Evolutionary conservation across 2,113 vertebrate genomes (phyloP), one percentile per base, ranked within the genome.

Genomic region (Coptodon bakossiorum): DNA sequence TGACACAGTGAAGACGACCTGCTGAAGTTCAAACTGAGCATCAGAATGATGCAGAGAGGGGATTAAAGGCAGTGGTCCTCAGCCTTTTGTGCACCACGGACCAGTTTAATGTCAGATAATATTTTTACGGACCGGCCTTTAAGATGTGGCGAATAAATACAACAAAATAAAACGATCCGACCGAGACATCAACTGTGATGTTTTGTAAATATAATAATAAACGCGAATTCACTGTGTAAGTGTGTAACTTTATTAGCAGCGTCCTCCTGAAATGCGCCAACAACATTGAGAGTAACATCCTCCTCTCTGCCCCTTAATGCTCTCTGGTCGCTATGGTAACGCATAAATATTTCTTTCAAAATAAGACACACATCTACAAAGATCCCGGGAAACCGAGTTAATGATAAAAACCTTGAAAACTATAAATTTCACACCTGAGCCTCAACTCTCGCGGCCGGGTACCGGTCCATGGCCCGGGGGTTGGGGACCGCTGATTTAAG

Each of bases 161-260:
- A 3, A 17, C 27, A 29, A 5, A 31, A 9, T 16, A 34, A 59
- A 59, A 29, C 13, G 5, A 59, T 0, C 6, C 7, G 12, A 57
- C 54, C 4, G 12, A 27, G 54, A 57, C 54, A 59, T 1, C 9
- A 2, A 57, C 0, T 34, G 34, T 34, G 34, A 7, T 34, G 34
- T 34, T 34, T 34, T 7, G 7, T 8, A 34, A 34, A 14, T 27
- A 29, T 29, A 27, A 56, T 3, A 14, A 5, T 57, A 0, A 27
- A 57, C 0, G 0, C 0, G 0, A 8, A 57, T 27, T 57, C 54
- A 57, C 54, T 57, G 12, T 52, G 48, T 22, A 22, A 54, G 2
- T 53, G 52, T 53, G 53, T 1, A 0, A 54, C 53, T 56, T 56
- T 56, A 56, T 24, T 3, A 54, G n/a, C n/a, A 54, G 53, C 53